phyloP scores from a whole-genome alignment of 2,113 vertebrate genomes.

The Phycodurus eques region DNA sequence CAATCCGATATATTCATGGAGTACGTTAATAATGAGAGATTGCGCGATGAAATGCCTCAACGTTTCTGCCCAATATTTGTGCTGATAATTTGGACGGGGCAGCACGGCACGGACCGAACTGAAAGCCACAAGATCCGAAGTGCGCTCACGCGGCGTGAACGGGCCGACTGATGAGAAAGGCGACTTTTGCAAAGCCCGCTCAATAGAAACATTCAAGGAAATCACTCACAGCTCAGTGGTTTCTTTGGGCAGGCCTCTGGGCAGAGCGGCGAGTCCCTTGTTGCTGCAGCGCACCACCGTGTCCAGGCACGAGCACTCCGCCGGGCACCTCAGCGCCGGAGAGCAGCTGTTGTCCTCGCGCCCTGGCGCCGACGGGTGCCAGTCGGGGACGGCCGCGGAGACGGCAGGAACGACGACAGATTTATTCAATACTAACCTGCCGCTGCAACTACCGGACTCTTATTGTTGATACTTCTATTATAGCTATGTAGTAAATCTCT shows the following conservation, averaged over 20 bases:
- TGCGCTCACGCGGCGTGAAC: neutral
- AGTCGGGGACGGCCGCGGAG: neutral
- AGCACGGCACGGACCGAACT: neutral
- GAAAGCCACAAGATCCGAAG: neutral
- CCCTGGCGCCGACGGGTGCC: slow-evolving; percentile 65
- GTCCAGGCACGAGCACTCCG: slow-evolving; percentile 94
- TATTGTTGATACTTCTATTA: neutral
- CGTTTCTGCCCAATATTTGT: neutral
- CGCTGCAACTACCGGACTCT: neutral
- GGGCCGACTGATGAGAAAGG: neutral
- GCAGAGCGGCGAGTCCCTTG: slow-evolving; percentile 87
- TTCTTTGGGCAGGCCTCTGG: slow-evolving; percentile 92
- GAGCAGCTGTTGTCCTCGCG: slow-evolving; percentile 96
- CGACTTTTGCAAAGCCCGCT: neutral
- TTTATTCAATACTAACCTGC: neutral
- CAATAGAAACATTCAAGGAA: neutral
- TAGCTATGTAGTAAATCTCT: too few relatives aligned
- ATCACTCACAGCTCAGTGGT: slow-evolving; percentile 94
- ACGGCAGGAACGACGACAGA: neutral
- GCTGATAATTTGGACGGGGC: neutral
- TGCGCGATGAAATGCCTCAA: neutral
- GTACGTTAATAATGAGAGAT: neutral
- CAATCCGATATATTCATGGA: slow-evolving; percentile 49
- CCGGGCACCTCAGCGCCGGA: slow-evolving; percentile 87
- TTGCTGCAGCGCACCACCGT: slow-evolving; percentile 98